These are phyloP conservation scores for Pao palembangensis DNA, from an alignment of 2,113 vertebrate species.

Conservation along the genomic window DNA sequence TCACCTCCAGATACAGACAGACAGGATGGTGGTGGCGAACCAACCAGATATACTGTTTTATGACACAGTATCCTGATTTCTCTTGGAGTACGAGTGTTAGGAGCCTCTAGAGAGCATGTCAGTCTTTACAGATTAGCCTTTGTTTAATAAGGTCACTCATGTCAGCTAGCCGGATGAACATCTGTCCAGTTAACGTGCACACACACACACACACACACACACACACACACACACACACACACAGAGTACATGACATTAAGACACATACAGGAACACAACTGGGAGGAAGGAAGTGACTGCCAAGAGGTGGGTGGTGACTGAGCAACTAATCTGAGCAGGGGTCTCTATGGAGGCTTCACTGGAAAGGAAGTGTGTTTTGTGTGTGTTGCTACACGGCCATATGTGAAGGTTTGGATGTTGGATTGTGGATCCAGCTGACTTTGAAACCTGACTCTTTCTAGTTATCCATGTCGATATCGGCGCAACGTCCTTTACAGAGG, in stretches of 20 bases:
- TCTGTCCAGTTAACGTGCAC: conserved; percentile 31
- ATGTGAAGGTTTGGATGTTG: conserved; percentile 36
- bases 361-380: conserved; percentile 49
- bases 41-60: too few relatives aligned
- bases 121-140: too few relatives aligned
- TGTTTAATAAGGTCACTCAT: conserved; percentile 27
- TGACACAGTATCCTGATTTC: too few relatives aligned
- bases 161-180: conserved; percentile 54
- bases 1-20: too few relatives aligned
- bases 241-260: conserved; percentile 5
- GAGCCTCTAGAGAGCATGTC: too few relatives aligned
- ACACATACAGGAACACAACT: conserved; percentile 46
- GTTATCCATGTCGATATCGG: conserved; percentile 13
- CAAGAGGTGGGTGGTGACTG: conserved; percentile 57
- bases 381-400: conserved; percentile 13
- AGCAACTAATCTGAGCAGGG: conserved; percentile 62
- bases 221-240: background rate
- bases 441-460: conserved; percentile 33
- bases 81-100: too few relatives aligned
- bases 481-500: conserved; percentile 44
- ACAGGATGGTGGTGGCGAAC: too few relatives aligned
- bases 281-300: conserved; percentile 60
- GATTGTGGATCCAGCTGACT: conserved; percentile 47
- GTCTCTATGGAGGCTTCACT: conserved; percentile 48
- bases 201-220: conserved; percentile 4